Conservation (phyloP, 2,888 invertebrate species). For the Sussaba pulchella region DNA sequence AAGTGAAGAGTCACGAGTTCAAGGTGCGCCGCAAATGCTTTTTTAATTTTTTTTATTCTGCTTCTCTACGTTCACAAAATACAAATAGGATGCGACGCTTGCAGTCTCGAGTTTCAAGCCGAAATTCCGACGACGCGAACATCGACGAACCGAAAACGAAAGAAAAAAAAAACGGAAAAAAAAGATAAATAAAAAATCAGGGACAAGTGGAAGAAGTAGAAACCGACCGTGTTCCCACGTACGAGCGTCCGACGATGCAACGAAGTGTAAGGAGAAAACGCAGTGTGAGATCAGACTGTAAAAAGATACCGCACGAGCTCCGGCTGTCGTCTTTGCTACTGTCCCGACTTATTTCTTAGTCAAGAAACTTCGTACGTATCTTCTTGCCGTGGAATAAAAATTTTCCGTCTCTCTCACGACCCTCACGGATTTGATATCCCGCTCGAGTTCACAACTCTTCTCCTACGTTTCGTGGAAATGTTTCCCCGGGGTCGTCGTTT, state of each 20-base stretch:
- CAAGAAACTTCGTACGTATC: slow-evolving; percentile 12
- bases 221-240: not conserved
- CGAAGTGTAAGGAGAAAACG: not conserved
- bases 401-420: not conserved
- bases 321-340: not conserved
- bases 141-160: not conserved
- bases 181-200: not conserved
- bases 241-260: not conserved
- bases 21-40: slow-evolving; percentile 37
- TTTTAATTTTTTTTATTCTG: slow-evolving; percentile 6
- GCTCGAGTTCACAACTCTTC: not conserved
- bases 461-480: not conserved
- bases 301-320: slow-evolving; percentile 19
- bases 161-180: not conserved
- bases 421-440: not conserved
- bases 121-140: slow-evolving; percentile 5
- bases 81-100: slow-evolving; percentile 1
- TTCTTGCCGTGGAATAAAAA: slow-evolving; percentile 19
- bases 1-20: slow-evolving; percentile 14
- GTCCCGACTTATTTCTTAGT: slow-evolving; percentile 3
- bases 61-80: slow-evolving; percentile 3
- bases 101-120: slow-evolving; percentile 21
- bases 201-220: not conserved
- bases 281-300: slow-evolving; percentile 22
- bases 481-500: slow-evolving; percentile 14